Conservation (phyloP, 2,797 vertebrate species). For the Schizothorax lantsangensis region DNA sequence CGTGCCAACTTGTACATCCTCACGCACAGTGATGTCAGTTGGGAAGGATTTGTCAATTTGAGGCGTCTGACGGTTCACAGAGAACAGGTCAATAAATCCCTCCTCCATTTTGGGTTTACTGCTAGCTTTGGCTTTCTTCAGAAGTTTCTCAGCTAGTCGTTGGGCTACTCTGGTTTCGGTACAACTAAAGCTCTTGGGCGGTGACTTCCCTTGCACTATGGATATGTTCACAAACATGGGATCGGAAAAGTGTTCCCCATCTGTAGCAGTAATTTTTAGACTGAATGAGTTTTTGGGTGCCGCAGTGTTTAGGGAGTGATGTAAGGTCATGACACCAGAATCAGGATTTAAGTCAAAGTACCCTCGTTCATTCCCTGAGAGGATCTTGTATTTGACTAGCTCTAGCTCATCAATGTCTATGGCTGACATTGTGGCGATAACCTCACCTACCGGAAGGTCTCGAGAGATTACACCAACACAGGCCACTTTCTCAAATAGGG, state of each 20-base stretch:
- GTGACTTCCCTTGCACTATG: slow-evolving; percentile 85
- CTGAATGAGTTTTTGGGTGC: slow-evolving; percentile 87
- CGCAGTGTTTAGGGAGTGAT: slow-evolving; percentile 82
- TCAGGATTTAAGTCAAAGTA: slow-evolving; percentile 95
- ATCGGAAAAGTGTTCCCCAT: slow-evolving; percentile 95
- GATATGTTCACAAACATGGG: slow-evolving; percentile 96
- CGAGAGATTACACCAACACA: slow-evolving; percentile 92
- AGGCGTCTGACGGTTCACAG: slow-evolving; percentile 91
- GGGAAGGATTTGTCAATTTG: slow-evolving; percentile 95
- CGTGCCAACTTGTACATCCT: slow-evolving; percentile 86
- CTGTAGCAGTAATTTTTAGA: slow-evolving; percentile 94
- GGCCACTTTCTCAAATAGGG: slow-evolving; percentile 93
- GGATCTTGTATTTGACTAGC: slow-evolving; percentile 95
- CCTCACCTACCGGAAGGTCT: slow-evolving; percentile 88
- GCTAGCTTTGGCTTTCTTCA: slow-evolving; percentile 92
- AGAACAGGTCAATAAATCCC: slow-evolving; percentile 94
- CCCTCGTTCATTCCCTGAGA: slow-evolving; percentile 92
- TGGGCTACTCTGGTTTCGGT: slow-evolving; percentile 94
- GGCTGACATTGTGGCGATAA: slow-evolving; percentile 94
- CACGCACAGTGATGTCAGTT: slow-evolving; percentile 86
- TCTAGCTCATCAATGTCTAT: slow-evolving; percentile 96
- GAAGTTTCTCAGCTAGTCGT: slow-evolving; percentile 93
- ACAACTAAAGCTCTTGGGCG: slow-evolving; percentile 89
- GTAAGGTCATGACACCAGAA: slow-evolving; percentile 91
- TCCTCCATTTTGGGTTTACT: slow-evolving; percentile 89